Conservation (phyloP, 2,797 vertebrate species). For the Neopelma chrysocephalum region DNA sequence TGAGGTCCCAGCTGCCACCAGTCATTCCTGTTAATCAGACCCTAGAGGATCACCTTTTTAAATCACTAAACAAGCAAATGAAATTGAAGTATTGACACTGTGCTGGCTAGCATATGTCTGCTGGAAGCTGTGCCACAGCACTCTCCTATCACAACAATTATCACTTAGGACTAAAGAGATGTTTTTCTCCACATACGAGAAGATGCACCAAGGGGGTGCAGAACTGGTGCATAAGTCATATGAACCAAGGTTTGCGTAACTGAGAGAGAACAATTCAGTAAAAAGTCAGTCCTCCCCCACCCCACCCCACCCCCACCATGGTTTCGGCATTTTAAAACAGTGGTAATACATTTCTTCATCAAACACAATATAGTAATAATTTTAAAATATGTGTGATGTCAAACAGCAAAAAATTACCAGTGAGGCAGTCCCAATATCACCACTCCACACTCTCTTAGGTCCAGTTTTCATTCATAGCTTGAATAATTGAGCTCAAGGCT, state of each 20-base stretch:
- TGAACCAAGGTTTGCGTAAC: neutral
- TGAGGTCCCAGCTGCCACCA: neutral
- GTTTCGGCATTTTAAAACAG: neutral
- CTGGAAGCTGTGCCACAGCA: neutral
- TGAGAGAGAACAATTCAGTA: neutral
- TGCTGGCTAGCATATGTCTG: neutral
- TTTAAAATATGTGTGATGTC: neutral
- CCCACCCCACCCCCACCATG: neutral
- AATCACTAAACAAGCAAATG: neutral
- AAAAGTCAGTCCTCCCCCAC: neutral
- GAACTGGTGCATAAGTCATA: too few relatives aligned
- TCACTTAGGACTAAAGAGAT: neutral
- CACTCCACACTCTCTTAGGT: neutral
- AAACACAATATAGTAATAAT: neutral
- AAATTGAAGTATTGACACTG: neutral
- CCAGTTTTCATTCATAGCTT: neutral
- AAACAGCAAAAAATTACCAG: neutral
- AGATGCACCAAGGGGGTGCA: neutral
- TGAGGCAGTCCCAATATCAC: neutral
- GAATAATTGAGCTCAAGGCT: neutral
- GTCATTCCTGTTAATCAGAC: neutral
- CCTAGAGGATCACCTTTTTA: neutral
- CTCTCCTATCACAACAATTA: neutral
- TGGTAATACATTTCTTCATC: neutral
- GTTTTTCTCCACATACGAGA: neutral